These are phyloP conservation scores for Onthophagus sagittarius DNA, from an alignment of 2,888 invertebrate species.

Conservation along the genomic window DNA sequence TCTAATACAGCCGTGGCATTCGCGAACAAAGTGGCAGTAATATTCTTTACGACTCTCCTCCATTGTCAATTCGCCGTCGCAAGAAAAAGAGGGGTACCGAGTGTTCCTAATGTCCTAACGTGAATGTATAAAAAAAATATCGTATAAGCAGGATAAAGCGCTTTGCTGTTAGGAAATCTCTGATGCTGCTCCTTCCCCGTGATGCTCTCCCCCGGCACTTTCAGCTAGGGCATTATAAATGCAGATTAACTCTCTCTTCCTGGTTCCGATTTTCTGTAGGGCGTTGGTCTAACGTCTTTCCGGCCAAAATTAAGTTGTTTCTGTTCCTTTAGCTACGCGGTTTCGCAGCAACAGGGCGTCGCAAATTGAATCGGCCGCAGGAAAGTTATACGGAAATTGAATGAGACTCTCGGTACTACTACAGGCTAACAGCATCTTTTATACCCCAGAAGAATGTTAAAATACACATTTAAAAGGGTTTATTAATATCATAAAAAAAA, in stretches of 20 bases:
- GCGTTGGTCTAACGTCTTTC: not conserved
- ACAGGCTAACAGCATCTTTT: not conserved
- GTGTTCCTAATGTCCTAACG: not conserved
- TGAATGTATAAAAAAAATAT: not conserved
- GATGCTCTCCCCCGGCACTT: not conserved
- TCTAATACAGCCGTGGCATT: not conserved
- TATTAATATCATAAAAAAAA: no score
- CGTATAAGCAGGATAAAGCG: not conserved
- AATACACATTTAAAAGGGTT: not conserved
- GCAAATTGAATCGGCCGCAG: constrained; percentile 2
- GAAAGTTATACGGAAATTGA: constrained; percentile 27
- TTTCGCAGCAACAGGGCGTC: constrained; percentile 1
- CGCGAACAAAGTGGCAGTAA: not conserved
- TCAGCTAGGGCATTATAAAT: constrained; percentile 4
- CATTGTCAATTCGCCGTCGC: not conserved
- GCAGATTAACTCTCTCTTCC: not conserved
- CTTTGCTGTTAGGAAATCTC: not conserved
- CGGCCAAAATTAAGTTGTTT: constrained; percentile 10
- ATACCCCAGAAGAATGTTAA: not conserved
- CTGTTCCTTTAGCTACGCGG: not conserved
- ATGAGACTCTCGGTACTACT: constrained; percentile 6
- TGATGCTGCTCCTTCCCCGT: not conserved
- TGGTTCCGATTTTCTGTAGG: not conserved
- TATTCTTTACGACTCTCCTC: not conserved
- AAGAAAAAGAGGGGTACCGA: not conserved